phyloP scores from a whole-genome alignment of 2,888 invertebrate genomes.

The Heliconius aoede region DNA sequence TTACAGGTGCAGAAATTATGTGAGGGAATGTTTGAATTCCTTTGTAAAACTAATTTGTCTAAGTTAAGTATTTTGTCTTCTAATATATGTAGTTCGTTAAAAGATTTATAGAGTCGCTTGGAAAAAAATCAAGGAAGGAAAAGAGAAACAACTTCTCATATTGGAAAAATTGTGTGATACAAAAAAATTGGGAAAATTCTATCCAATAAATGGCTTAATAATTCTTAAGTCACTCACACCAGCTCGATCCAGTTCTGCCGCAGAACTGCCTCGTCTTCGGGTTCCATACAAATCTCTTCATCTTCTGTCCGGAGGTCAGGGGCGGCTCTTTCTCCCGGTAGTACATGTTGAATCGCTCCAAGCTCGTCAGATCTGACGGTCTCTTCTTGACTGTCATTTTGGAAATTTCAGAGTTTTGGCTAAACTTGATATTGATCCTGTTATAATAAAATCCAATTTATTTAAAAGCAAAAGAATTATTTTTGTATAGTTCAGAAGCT shows the following conservation, averaged over 20 bases:
- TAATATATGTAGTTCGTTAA: neutral
- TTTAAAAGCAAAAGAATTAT: neutral
- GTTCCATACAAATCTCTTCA: conserved; percentile 90
- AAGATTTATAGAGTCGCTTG: neutral
- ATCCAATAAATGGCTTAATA: neutral
- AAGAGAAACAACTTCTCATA: no score
- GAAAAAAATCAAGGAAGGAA: neutral
- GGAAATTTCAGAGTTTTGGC: conserved; percentile 26
- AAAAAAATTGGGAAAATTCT: neutral
- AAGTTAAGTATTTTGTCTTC: neutral
- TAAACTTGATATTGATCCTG: conserved; percentile 6
- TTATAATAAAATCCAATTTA: neutral
- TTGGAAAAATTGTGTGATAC: neutral
- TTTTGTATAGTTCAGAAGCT: neutral
- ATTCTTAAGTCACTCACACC: conserved; percentile 87
- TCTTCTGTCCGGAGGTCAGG: conserved; percentile 82
- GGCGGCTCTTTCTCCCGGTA: conserved; percentile 86
- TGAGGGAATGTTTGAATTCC: no score
- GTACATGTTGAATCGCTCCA: conserved; percentile 86
- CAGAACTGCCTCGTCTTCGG: conserved; percentile 88
- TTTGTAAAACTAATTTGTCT: no score
- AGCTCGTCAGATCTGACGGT: conserved; percentile 79
- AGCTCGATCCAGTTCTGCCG: conserved; percentile 90
- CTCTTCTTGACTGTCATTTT: conserved; percentile 84
- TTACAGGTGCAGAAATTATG: neutral